These are phyloP conservation scores for Rhea americana DNA, from an alignment of 2,113 vertebrate species.

Conservation along the genomic window DNA sequence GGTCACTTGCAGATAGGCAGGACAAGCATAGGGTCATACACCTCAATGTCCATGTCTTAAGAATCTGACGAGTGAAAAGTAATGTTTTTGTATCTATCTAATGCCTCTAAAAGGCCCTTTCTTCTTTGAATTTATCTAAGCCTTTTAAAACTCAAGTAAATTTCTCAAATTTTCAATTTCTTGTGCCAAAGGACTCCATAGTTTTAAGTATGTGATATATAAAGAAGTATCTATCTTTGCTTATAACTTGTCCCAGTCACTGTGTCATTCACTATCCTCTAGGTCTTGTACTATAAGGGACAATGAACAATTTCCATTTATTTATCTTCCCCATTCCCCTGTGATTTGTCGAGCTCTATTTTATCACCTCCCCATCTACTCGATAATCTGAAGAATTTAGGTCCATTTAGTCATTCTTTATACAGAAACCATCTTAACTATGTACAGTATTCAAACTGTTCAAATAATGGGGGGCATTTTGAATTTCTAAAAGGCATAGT, in stretches of 20 bases:
- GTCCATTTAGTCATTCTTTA: background rate
- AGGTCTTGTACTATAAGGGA: background rate
- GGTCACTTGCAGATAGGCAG: background rate
- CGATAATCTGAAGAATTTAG: background rate
- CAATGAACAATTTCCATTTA: background rate
- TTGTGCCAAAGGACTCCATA: background rate
- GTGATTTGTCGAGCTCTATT: background rate
- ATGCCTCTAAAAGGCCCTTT: background rate
- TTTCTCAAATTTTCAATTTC: background rate
- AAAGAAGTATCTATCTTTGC: background rate
- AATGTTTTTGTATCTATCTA: background rate
- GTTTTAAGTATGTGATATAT: background rate
- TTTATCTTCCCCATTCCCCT: background rate
- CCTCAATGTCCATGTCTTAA: background rate
- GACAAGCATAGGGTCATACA: background rate
- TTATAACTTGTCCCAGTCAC: background rate
- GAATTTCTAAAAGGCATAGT: background rate
- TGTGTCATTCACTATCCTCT: background rate
- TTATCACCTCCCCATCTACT: background rate
- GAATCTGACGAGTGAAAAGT: background rate
- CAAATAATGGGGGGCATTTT: background rate
- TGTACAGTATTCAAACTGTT: background rate
- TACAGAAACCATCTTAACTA: background rate
- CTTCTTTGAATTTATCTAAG: background rate
- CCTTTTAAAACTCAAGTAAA: background rate